Evolutionary conservation across 2,113 vertebrate species (phyloP).

Genomic region (Lampris megalopsis): DNA sequence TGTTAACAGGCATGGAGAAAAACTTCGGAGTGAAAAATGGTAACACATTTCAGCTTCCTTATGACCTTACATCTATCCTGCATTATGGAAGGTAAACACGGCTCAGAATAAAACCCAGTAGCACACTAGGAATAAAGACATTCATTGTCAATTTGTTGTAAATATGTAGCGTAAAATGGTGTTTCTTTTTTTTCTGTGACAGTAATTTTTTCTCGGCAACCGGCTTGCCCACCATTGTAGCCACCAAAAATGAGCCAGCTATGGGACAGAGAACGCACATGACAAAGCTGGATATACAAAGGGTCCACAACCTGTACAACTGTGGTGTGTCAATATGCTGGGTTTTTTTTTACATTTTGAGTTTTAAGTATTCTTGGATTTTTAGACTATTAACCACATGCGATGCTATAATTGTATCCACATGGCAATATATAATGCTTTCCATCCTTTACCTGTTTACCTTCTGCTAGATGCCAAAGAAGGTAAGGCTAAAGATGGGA

Average conservation of each 20-base stretch:
- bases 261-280: slow-evolving; percentile 71
- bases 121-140: too few species aligned
- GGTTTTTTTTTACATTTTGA: too few species aligned
- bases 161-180: too few species aligned
- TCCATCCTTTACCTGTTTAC: too few species aligned
- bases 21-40: slow-evolving; percentile 50
- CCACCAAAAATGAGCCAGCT: fast-evolving
- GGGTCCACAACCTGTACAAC: slow-evolving; percentile 51
- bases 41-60: slow-evolving; percentile 34
- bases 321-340: slow-evolving; percentile 53
- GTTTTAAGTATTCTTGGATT: too few species aligned
- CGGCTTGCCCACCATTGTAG: slow-evolving; percentile 58
- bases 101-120: neutral
- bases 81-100: slow-evolving; percentile 74
- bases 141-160: too few species aligned
- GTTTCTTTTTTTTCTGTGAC: neutral
- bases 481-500: too few species aligned
- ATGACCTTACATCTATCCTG: slow-evolving; percentile 69
- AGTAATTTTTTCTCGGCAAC: slow-evolving; percentile 61
- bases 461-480: too few species aligned
- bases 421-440: too few species aligned
- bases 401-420: too few species aligned
- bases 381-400: too few species aligned
- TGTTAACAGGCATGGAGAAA: slow-evolving; percentile 40
- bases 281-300: slow-evolving; percentile 47